These are phyloP conservation scores for Diplodus sargus DNA, from an alignment of 2,797 vertebrate species.

Conservation along the genomic window DNA sequence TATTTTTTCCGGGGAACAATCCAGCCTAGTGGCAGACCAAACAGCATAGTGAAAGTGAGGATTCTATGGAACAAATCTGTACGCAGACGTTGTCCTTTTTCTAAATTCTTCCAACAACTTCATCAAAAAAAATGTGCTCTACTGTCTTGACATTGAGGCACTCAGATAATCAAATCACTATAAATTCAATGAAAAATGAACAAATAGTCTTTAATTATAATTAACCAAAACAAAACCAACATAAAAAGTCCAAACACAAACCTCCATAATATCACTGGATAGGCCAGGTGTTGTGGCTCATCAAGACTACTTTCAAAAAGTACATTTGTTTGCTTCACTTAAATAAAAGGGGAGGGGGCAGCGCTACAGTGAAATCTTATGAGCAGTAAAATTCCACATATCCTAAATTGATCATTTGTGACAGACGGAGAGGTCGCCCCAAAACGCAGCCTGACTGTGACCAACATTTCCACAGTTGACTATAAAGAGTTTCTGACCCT, in stretches of 20 bases:
- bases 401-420: not conserved
- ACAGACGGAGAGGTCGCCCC: not conserved
- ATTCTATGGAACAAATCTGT: no score
- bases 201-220: not conserved
- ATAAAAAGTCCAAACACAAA: not conserved
- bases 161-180: not conserved
- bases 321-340: not conserved
- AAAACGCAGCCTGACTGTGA: slow-evolving; percentile 1
- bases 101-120: no score
- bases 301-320: not conserved
- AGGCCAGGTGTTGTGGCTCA: not conserved
- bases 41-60: no score
- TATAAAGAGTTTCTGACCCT: slow-evolving; percentile 1
- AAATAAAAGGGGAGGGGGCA: not conserved
- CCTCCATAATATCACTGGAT: not conserved
- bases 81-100: no score
- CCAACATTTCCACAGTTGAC: not conserved
- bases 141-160: no score
- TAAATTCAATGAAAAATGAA: no score
- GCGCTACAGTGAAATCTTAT: not conserved
- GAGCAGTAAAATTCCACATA: not conserved
- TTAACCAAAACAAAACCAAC: not conserved
- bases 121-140: no score
- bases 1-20: no score
- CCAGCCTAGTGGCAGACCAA: no score